Base-by-base conservation (phyloP, 2,888 invertebrate genomes). In the Netelia virgata region DNA sequence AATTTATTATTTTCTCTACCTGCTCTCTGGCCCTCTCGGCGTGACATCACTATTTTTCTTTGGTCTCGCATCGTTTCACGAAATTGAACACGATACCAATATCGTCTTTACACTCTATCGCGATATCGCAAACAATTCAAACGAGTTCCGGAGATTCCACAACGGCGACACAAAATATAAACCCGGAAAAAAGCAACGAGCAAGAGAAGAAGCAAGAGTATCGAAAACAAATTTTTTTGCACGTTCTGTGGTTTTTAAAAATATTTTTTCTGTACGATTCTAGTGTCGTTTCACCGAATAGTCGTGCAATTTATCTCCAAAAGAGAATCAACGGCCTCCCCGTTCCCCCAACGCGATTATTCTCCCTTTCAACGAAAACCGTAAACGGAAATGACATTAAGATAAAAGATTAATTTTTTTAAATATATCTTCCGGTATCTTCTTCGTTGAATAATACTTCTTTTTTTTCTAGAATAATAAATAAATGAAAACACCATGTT, bases 31-130 rank as follows among this genome's bases (percentile, higher is more conserved):
- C 36, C 6, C 69, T 69, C 61, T 41, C 73, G 63, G 3, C 69
- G 63, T 57, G 57, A 83, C 69, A 74, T 43, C 61, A 14, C 61
- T 74, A 63, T 74, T 74, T 74, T 74, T 3, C 53, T 64, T 47
- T 47, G 11, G 11, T 1, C 50, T 75, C 74, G 64, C 53, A 14
- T 74, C 63, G 53, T 41, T 61, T 36, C 50, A 11, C 53, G n/a
- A 36, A 55, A 20, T 76, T 66, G 64, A 41, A 11, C n/a, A 61
- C 72, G 47, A n/a, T 18, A 55, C 55, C 68, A 73, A 53, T 61
- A 78, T 53, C 68, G 41, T 16, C 20, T 82, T 28, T 16, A 68
- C 66, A 82, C 28, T 36, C 20, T 36, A 36, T 79, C 57, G 36
- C 11, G 57, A 66, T 41, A 47, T 59, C 57, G 63, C n/a, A 55